Conservation (phyloP, 2,113 vertebrate genomes). For the Cromileptes altivelis region DNA sequence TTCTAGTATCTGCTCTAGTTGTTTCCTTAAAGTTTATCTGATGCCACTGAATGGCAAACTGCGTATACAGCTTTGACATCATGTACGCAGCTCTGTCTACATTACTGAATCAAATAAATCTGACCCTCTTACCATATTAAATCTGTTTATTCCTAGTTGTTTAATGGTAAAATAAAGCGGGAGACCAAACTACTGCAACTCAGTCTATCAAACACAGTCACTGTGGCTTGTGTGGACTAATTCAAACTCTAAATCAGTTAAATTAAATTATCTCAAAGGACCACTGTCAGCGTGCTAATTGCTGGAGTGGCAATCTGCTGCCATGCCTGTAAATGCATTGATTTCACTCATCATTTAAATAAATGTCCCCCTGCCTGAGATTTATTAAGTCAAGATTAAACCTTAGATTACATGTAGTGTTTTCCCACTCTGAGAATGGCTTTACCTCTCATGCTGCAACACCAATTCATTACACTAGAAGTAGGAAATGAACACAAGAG, state of each 20-base stretch:
- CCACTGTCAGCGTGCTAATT: constrained; percentile 23
- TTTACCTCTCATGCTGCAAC: not conserved
- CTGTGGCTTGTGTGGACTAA: constrained; percentile 14
- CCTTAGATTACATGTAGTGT: not conserved
- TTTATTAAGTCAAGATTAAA: constrained; percentile 11
- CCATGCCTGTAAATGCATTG: constrained; percentile 9
- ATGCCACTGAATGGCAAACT: not conserved
- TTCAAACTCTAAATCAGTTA: constrained; percentile 24
- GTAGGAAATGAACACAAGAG: not conserved
- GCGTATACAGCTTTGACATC: constrained; percentile 5
- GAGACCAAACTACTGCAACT: not conserved
- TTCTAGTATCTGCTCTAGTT: not conserved
- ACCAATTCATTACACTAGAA: not conserved
- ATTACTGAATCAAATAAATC: not conserved
- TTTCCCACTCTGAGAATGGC: not conserved
- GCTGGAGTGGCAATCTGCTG: constrained; percentile 13
- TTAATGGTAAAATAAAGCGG: constrained; percentile 7
- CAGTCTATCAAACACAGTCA: constrained; percentile 8
- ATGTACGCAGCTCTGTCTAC: not conserved
- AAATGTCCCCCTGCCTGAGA: constrained; percentile 3
- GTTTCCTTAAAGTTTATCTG: not conserved
- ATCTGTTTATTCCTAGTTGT: not conserved
- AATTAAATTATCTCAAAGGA: constrained; percentile 30
- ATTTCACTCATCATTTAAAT: constrained; percentile 40
- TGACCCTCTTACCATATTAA: not conserved